Evolutionary conservation across 2,797 vertebrate species (phyloP).

Genomic region (Distichodus sexfasciatus): DNA sequence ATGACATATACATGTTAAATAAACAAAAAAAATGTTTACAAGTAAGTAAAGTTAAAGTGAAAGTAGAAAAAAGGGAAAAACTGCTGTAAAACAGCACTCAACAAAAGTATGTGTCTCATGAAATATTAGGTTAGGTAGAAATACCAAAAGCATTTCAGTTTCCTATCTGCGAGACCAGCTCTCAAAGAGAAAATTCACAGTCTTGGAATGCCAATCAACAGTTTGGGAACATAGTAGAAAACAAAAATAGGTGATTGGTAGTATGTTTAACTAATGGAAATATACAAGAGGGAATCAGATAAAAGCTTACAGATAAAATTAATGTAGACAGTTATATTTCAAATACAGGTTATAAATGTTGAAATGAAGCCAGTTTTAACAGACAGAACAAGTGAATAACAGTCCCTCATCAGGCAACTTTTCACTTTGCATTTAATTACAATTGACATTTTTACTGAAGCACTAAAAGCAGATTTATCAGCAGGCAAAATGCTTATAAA

Average conservation of each 20-base stretch:
- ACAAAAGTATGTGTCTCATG: too few relatives aligned
- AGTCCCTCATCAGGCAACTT: slow-evolving; percentile 23
- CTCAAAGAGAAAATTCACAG: slow-evolving; percentile 47
- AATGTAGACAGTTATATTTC: not conserved
- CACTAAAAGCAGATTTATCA: not conserved
- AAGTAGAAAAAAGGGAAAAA: not conserved
- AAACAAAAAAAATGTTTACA: not conserved
- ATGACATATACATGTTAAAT: slow-evolving; percentile 1
- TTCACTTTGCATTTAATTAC: not conserved
- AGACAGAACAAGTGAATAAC: slow-evolving; percentile 9
- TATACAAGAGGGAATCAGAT: too few relatives aligned
- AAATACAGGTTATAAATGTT: not conserved
- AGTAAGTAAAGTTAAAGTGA: slow-evolving; percentile 8
- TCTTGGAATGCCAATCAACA: slow-evolving; percentile 4
- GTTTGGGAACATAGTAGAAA: too few relatives aligned
- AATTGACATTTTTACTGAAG: not conserved
- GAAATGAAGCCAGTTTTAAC: slow-evolving; percentile 3
- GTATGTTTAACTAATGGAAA: too few relatives aligned
- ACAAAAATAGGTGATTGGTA: too few relatives aligned
- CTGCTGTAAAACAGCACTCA: not conserved
- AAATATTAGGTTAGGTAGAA: too few relatives aligned
- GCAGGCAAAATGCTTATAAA: not conserved
- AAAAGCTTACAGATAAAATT: not conserved
- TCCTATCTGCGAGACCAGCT: slow-evolving; percentile 67
- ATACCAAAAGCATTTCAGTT: not conserved